Evolutionary conservation across 2,113 vertebrate species (phyloP).

Genomic region (Apus apus): DNA sequence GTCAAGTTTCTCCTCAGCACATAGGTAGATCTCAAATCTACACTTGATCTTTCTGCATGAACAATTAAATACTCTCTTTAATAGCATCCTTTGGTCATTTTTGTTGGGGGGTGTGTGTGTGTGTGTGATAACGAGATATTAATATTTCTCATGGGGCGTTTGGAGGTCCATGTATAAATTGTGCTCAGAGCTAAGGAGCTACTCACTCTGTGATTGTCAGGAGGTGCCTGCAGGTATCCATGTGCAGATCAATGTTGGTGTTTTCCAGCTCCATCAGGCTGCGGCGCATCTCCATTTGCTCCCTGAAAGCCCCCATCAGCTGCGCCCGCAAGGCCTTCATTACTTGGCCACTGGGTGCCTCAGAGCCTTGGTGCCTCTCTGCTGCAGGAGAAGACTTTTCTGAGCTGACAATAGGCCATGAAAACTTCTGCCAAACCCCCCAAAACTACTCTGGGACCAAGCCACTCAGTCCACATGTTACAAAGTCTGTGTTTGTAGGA

Average conservation of each 20-base stretch:
- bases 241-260: slow-evolving; percentile 52
- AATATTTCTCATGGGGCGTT: not conserved
- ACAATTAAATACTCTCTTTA: not conserved
- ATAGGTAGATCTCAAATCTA: not conserved
- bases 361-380: not conserved
- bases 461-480: not conserved
- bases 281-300: slow-evolving; percentile 60
- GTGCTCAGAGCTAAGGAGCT: not conserved
- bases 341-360: not conserved
- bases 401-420: not conserved
- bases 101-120: not conserved
- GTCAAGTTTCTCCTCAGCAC: not conserved
- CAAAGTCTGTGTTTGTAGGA: not conserved
- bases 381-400: not conserved
- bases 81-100: not conserved
- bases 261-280: slow-evolving; percentile 74
- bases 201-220: slow-evolving; percentile 71
- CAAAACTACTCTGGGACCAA: not conserved
- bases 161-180: fast-evolving
- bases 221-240: slow-evolving; percentile 67
- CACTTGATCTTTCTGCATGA: not conserved
- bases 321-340: slow-evolving; percentile 41
- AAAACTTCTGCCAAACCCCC: not conserved
- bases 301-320: slow-evolving; percentile 54
- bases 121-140: not conserved